Evolutionary conservation across 2,888 invertebrate genomes (phyloP), one percentile per base, ranked within the genome.

Genomic region (Lumbricus terrestris): DNA sequence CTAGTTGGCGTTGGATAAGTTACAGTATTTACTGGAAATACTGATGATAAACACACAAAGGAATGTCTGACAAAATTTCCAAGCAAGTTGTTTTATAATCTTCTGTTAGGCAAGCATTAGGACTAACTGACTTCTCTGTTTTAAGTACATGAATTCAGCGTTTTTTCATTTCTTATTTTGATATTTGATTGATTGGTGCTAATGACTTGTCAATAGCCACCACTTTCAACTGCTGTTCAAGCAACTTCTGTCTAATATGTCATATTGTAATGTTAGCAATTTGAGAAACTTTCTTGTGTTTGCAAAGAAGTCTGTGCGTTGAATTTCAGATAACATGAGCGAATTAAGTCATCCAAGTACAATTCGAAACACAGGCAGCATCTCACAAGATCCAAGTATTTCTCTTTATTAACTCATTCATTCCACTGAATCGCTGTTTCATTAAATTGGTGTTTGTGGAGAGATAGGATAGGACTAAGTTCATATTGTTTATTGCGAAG

Each of bases 151-250:
- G 47, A 47, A 47, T 47, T 69, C 69, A 69, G n/a, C 69, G n/a
- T n/a, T 8, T 2, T 69, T 29, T 11, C 1, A n/a, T 69, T 69
- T 69, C 69, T n/a, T 47, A 47, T 6, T 47, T 69, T 69, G 6
- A 69, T 1, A 69, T n/a, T 69, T n/a, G 29, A 29, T 69, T 69
- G 69, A 69, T 69, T 69, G 13, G n/a, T n/a, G 29, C 8, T n/a
- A n/a, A n/a, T n/a, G n/a, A n/a, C n/a, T 13, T 69, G n/a, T 29
- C 69, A 69, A n/a, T 29, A 8, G n/a, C n/a, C n/a, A 16, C n/a
- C n/a, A 69, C 69, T 69, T 69, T 69, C n/a, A n/a, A n/a, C n/a
- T 69, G 69, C n/a, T n/a, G 69, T 69, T 69, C n/a, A 69, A n/a
- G n/a, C 1, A 69, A 1, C 69, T 13, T 69, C n/a, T n/a, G 69